Base-by-base conservation (phyloP, 1,140 invertebrate species). In the Trichogramma pretiosum region DNA sequence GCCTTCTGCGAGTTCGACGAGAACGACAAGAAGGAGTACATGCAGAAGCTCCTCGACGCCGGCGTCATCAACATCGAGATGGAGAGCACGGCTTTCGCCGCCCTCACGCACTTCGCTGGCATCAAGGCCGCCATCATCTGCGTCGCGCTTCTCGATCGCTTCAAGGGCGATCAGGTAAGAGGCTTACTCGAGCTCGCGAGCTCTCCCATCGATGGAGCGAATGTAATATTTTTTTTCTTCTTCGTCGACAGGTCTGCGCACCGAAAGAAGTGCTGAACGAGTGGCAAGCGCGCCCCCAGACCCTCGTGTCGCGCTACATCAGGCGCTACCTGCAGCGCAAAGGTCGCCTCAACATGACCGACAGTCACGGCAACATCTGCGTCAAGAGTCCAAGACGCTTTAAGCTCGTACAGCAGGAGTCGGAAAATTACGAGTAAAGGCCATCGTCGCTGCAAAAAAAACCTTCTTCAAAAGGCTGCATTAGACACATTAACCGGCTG, bases 51-150 rank as follows among this genome's bases (percentile, higher is more conserved):
- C 40, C 78, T 86, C 32, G 77, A 84, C 16, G 67, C 80, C 17
- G 91, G 89, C 2, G 85, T 99, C 3, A 78, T 87, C 1, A 99
- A 99, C 65, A 97, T 99, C 56, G 96, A 99, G 74, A 98, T 99
- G 95, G 96, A 99, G 71, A 84, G 87, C 1, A 77, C 89, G 0
- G 83, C 85, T 19, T 98, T 99, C 65, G 89, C 93, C 0, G 91
- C 93, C 0, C 77, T 98, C 17, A 96, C 92, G 10, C 85, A 93
- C 64, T 85, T 91, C 62, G 93, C 93, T n/a, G 89, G 90, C 10
- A 87, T 97, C 46, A 85, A 84, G 73, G 87, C 89, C 8, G 93
- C 90, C 5, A 86, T 98, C 17, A 79, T 97, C 14, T 98, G 94
- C 65, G 93, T 96, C 7, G 85, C 92, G 0, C 65, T 98, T 1